phyloP scores from a whole-genome alignment of 2,113 vertebrate species.

The Ailurus styani region DNA sequence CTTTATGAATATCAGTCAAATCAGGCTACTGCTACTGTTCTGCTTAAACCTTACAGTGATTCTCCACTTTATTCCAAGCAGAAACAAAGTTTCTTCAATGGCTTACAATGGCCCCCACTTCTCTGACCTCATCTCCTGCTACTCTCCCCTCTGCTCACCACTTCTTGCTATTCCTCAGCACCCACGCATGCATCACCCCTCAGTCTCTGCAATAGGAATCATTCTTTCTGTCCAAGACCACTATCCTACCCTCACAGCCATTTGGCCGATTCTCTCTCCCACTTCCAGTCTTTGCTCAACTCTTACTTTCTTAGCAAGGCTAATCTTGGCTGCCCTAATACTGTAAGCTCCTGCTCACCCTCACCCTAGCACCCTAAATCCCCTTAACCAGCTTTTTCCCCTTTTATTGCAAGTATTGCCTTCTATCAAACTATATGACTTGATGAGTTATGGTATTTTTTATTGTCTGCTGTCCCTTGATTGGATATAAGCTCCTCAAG shows the following conservation, averaged over 20 bases:
- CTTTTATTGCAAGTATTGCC: neutral
- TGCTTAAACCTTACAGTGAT: neutral
- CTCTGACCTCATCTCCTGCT: neutral
- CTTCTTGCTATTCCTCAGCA: neutral
- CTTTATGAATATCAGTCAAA: neutral
- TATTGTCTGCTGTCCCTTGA: neutral
- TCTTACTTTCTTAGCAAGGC: neutral
- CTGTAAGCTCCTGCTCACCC: neutral
- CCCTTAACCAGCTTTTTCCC: neutral
- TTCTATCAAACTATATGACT: neutral
- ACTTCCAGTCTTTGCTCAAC: neutral
- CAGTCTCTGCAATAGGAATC: neutral
- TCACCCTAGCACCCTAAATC: neutral
- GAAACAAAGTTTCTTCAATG: neutral
- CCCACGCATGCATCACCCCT: neutral
- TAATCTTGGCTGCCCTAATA: neutral
- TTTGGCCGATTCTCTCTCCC: neutral
- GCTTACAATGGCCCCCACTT: too few species aligned
- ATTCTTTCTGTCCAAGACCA: neutral
- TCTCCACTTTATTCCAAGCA: neutral
- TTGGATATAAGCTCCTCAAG: neutral
- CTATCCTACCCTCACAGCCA: rapidly evolving
- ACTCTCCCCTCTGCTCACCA: neutral
- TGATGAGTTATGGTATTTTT: neutral
- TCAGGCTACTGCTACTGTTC: too few species aligned